Conservation (phyloP, 2,113 vertebrate species). For the Lucifuga dentata region DNA sequence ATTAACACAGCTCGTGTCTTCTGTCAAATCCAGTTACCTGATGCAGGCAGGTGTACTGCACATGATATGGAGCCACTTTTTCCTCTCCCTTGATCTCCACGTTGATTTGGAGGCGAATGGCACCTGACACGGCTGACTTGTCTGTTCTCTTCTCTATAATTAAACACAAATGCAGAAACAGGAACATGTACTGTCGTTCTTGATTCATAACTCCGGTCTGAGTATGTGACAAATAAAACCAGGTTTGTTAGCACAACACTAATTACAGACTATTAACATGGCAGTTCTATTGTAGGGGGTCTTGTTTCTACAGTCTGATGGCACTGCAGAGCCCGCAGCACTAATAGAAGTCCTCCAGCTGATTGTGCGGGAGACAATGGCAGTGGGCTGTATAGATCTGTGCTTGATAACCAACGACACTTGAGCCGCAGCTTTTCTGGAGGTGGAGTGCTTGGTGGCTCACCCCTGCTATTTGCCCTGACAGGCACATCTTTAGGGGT, state of each 20-base stretch:
- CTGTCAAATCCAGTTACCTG: constrained; percentile 83
- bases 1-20: background rate
- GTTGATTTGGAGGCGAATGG: constrained; percentile 95
- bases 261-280: constrained; percentile 59
- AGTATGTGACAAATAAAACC: constrained; percentile 15
- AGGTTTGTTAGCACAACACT: constrained; percentile 47
- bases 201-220: constrained; percentile 36
- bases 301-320: constrained; percentile 42
- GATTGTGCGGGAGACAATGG: constrained; percentile 57
- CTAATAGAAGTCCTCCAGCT: constrained; percentile 60
- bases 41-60: constrained; percentile 97
- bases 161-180: constrained; percentile 49
- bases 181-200: constrained; percentile 1
- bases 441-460: constrained; percentile 52
- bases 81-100: constrained; percentile 99
- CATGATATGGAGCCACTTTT: constrained; percentile 95
- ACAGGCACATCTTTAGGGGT: constrained; percentile 78
- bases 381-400: constrained; percentile 49
- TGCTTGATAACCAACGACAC: constrained; percentile 43
- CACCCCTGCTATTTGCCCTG: constrained; percentile 71
- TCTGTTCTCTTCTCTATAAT: constrained; percentile 95
- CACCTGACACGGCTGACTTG: constrained; percentile 96
- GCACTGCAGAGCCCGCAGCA: constrained; percentile 14
- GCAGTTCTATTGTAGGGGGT: constrained; percentile 56
- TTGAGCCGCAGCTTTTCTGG: constrained; percentile 47